phyloP scores from a whole-genome alignment of 1,140 invertebrate genomes.

The Drosophila lini region DNA sequence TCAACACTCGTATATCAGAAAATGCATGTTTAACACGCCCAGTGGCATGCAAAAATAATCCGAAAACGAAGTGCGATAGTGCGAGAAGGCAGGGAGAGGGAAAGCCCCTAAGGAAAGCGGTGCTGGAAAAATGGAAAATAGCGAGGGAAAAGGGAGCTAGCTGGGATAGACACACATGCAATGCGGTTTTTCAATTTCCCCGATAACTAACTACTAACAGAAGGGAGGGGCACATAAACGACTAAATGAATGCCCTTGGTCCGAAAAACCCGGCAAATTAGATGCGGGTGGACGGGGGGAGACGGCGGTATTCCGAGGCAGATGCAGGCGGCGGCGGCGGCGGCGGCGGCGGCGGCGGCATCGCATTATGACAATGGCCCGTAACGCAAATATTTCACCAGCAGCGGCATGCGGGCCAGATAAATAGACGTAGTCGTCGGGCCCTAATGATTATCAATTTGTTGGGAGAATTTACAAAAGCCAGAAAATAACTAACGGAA shows the following conservation, averaged over 20 bases:
- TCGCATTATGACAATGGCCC: constrained; percentile 56
- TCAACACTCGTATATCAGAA: constrained; percentile 43
- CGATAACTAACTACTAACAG: constrained; percentile 38
- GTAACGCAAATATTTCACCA: constrained; percentile 48
- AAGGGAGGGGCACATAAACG: constrained; percentile 43
- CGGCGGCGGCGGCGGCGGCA: constrained; percentile 30
- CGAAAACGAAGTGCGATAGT: constrained; percentile 32
- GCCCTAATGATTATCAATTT: constrained; percentile 54
- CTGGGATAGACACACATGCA: constrained; percentile 45
- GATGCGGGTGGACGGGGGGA: constrained; percentile 27
- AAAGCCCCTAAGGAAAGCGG: constrained; percentile 3
- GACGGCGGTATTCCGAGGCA: constrained; percentile 12
- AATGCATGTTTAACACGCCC: constrained; percentile 54
- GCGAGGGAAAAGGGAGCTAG: background rate
- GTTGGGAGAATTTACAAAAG: constrained; percentile 37
- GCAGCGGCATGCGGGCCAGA: constrained; percentile 37
- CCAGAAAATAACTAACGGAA: constrained; percentile 8
- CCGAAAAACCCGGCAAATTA: constrained; percentile 19
- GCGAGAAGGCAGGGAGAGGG: background rate
- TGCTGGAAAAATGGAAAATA: background rate
- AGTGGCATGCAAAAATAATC: constrained; percentile 51
- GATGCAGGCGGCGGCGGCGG: constrained; percentile 18
- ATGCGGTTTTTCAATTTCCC: constrained; percentile 57
- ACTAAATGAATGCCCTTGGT: constrained; percentile 63
- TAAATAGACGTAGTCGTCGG: constrained; percentile 20